Percentiles rank a stretch among this genome's conserved stretches.
phyloP scores from a whole-genome alignment of 1,140 invertebrate species.

The Zophobas morio region DNA sequence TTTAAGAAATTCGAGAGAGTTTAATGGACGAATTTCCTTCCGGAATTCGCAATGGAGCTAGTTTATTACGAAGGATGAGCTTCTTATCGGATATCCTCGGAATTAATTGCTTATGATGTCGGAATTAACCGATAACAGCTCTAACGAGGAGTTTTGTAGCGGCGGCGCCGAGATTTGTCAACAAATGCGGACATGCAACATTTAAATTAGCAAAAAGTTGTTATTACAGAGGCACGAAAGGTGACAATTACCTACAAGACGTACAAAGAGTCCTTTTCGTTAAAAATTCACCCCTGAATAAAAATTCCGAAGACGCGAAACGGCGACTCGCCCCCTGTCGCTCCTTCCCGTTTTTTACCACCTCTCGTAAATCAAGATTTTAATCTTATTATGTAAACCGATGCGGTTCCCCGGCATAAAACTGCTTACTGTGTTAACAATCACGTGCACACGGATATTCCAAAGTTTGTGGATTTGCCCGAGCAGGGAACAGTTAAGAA shows the following conservation, averaged over 20 bases:
- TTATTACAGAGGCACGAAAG: neutral
- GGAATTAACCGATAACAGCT: neutral
- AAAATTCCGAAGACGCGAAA: too few species aligned
- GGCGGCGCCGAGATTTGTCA: neutral
- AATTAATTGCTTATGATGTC: neutral
- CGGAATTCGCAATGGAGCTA: neutral
- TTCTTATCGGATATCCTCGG: neutral
- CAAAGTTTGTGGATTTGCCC: constrained; percentile 35
- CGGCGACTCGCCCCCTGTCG: neutral
- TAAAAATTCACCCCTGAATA: too few species aligned
- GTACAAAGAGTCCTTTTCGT: too few species aligned
- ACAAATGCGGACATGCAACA: constrained; percentile 6
- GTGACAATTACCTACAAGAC: neutral
- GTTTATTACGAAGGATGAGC: neutral
- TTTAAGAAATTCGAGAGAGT: neutral
- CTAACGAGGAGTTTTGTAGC: neutral
- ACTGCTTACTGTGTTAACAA: constrained; percentile 40
- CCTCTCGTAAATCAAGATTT: constrained; percentile 26
- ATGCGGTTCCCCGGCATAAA: constrained; percentile 29
- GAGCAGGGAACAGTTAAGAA: constrained; percentile 33
- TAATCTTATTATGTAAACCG: constrained; percentile 42
- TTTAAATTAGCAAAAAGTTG: constrained; percentile 6
- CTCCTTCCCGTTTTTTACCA: constrained; percentile 8
- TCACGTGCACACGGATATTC: constrained; percentile 37
- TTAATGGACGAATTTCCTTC: neutral